Conservation (phyloP, 2,113 vertebrate species). For the Pao palembangensis region DNA sequence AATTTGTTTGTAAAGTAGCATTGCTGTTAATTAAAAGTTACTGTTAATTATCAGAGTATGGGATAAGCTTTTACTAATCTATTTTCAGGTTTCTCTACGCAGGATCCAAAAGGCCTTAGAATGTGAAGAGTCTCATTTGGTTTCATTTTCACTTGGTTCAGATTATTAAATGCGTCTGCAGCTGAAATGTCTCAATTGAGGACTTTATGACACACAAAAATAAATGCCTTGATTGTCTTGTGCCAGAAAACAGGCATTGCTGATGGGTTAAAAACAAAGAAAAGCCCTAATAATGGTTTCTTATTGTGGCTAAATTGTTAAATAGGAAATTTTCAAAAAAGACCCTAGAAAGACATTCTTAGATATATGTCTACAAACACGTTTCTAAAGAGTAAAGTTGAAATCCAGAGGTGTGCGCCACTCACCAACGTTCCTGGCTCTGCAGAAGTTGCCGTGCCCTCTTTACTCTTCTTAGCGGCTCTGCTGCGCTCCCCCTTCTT, state of each 20-base stretch:
- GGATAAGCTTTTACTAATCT: no score
- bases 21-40: no score
- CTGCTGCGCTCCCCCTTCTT: slow-evolving; percentile 34
- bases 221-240: slow-evolving; percentile 28
- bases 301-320: background rate
- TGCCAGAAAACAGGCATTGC: slow-evolving; percentile 14
- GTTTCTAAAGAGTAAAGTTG: slow-evolving; percentile 1
- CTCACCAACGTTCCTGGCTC: slow-evolving; percentile 52
- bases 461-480: slow-evolving; percentile 29
- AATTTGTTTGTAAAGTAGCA: no score
- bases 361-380: slow-evolving; percentile 11
- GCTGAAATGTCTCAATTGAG: slow-evolving; percentile 32
- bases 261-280: background rate
- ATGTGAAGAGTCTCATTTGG: slow-evolving; percentile 47
- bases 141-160: slow-evolving; percentile 60
- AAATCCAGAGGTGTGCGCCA: slow-evolving; percentile 37
- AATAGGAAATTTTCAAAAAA: background rate
- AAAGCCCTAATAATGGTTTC: background rate
- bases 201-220: slow-evolving; percentile 10
- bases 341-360: background rate
- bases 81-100: no score
- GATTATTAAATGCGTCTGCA: slow-evolving; percentile 42
- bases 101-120: slow-evolving; percentile 34
- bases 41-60: no score
- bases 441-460: slow-evolving; percentile 50